Evolutionary conservation across 2,888 invertebrate genomes (phyloP).

Genomic region (Dilophus febrilis): DNA sequence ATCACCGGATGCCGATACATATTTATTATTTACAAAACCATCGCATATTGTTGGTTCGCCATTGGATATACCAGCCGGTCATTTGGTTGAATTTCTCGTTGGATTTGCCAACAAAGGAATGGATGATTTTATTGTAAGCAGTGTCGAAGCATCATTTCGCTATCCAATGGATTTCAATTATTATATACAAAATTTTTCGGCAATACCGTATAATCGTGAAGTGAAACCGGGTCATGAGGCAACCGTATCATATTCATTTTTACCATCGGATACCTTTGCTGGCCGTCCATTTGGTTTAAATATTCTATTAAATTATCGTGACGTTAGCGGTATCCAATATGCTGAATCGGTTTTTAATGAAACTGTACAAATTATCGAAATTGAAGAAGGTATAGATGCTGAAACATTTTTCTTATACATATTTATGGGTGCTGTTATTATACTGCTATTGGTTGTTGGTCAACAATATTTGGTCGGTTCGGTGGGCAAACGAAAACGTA

Average conservation of each 20-base stretch:
- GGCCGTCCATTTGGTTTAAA: constrained; percentile 92
- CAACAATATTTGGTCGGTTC: constrained; percentile 77
- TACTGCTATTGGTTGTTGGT: constrained; percentile 71
- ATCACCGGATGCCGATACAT: constrained; percentile 83
- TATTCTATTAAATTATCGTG: constrained; percentile 80
- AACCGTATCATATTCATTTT: constrained; percentile 85
- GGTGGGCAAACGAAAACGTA: constrained; percentile 49
- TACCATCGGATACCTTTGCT: constrained; percentile 91
- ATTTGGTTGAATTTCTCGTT: constrained; percentile 84
- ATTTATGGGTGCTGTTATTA: constrained; percentile 77
- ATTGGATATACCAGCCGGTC: constrained; percentile 61
- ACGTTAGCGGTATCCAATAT: constrained; percentile 42
- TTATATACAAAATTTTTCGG: constrained; percentile 96
- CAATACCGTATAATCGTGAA: constrained; percentile 67
- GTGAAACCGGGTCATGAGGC: constrained; percentile 87
- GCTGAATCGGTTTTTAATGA: constrained; percentile 93
- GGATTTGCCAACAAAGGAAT: constrained; percentile 92
- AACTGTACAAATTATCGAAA: constrained; percentile 87
- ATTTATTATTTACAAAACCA: constrained; percentile 76
- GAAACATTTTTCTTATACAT: constrained; percentile 98
- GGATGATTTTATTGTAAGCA: constrained; percentile 79
- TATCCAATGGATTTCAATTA: constrained; percentile 98
- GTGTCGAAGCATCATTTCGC: constrained; percentile 92
- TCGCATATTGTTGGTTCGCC: constrained; percentile 40
- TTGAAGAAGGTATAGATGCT: constrained; percentile 92